phyloP scores from a whole-genome alignment of 1,140 invertebrate species.

The Thaumetopoea pityocampa region DNA sequence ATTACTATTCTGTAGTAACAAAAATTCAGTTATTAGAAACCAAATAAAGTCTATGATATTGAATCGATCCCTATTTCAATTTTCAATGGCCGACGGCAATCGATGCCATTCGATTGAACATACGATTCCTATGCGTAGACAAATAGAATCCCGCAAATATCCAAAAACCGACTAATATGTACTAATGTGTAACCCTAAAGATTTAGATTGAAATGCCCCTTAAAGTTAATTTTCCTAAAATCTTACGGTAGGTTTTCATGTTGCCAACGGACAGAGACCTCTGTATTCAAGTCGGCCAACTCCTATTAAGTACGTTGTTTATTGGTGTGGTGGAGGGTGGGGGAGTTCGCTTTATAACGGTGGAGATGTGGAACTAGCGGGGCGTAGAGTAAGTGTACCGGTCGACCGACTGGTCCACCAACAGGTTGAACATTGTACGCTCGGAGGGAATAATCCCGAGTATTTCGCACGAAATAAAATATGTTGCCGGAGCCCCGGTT shows the following conservation, averaged over 20 bases:
- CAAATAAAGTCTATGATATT: no score
- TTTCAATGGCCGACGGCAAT: not conserved
- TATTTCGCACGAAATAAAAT: constrained; percentile 61
- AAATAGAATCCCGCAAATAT: constrained; percentile 27
- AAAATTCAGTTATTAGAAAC: no score
- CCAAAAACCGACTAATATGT: constrained; percentile 36
- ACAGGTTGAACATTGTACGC: constrained; percentile 37
- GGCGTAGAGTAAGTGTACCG: constrained; percentile 17
- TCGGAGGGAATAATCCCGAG: constrained; percentile 39
- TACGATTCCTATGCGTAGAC: constrained; percentile 16
- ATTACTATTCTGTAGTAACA: no score
- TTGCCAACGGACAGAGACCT: constrained; percentile 14
- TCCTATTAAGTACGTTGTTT: constrained; percentile 13
- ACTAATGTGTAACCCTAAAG: constrained; percentile 45
- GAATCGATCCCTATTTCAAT: no score
- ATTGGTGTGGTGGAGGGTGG: constrained; percentile 15
- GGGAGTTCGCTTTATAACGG: constrained; percentile 36
- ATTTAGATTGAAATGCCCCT: constrained; percentile 57
- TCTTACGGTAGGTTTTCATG: constrained; percentile 41
- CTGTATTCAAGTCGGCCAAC: not conserved
- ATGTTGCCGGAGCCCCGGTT: constrained; percentile 37
- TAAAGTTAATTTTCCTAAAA: constrained; percentile 69
- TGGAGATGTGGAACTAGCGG: constrained; percentile 29
- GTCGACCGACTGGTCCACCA: constrained; percentile 23
- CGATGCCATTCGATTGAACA: constrained; percentile 10